A percentile compares a stretch with the other conserved stretches of the same genome.
phyloP scores from a whole-genome alignment of 2,888 invertebrate species.

The Ectemnius cavifrons region DNA sequence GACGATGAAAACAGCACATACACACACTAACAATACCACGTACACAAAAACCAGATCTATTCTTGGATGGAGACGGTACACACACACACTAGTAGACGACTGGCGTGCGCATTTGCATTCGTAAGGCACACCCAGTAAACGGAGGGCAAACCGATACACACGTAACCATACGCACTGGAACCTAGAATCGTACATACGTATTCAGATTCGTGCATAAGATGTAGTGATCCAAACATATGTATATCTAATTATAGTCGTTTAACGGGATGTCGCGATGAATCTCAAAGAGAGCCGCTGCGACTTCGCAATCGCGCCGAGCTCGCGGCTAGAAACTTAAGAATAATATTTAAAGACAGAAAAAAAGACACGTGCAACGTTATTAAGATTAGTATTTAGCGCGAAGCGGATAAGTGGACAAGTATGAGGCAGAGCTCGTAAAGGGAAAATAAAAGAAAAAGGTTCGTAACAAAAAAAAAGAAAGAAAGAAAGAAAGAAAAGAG shows the following conservation, averaged over 20 bases:
- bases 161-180: slow-evolving; percentile 23
- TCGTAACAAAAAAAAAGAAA: neutral
- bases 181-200: slow-evolving; percentile 51
- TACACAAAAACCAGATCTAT: neutral
- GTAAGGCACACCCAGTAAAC: neutral
- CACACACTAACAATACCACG: neutral
- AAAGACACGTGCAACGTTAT: slow-evolving; percentile 51
- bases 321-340: slow-evolving; percentile 28
- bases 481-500: no score
- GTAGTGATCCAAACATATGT: slow-evolving; percentile 51
- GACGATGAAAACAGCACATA: neutral
- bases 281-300: slow-evolving; percentile 16
- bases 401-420: slow-evolving; percentile 25
- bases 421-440: neutral
- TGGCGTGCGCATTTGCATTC: no score
- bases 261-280: slow-evolving; percentile 34
- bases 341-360: slow-evolving; percentile 11
- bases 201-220: slow-evolving; percentile 20
- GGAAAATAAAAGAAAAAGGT: slow-evolving; percentile 1
- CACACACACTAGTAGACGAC: no score
- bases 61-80: no score
- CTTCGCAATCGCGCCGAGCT: neutral
- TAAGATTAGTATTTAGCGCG: slow-evolving; percentile 58
- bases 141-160: slow-evolving; percentile 13
- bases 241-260: slow-evolving; percentile 49